Percentiles rank a stretch among this genome's conserved stretches.
These are phyloP conservation scores for Coracopsis vasa DNA, from an alignment of 2,113 vertebrate genomes.

Conservation along the genomic window DNA sequence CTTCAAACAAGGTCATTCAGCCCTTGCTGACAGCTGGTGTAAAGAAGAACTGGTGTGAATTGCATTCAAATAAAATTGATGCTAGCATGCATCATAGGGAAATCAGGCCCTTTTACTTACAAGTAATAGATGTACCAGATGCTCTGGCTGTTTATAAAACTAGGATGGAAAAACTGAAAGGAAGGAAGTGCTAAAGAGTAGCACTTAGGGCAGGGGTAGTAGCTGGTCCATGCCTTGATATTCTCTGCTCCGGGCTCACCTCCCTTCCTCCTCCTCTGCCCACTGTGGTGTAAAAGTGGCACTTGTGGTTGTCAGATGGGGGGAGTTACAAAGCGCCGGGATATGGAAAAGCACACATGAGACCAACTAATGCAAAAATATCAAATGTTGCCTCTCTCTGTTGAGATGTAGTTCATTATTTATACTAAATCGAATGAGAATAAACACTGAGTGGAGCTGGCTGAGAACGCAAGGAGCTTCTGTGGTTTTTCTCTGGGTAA, in stretches of 20 bases:
- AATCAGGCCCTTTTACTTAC: background rate
- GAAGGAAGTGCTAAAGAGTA: background rate
- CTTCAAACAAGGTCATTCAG: slow-evolving; percentile 18
- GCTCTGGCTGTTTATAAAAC: background rate
- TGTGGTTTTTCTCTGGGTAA: background rate
- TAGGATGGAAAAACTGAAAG: background rate
- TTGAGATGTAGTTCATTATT: background rate
- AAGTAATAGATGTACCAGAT: background rate
- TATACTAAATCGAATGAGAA: background rate
- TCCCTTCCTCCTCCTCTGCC: background rate
- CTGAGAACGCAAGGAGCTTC: background rate
- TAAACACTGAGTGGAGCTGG: background rate
- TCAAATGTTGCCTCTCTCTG: background rate
- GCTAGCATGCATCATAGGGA: background rate
- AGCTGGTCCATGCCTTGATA: background rate
- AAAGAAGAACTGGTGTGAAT: slow-evolving; percentile 4
- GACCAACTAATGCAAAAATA: background rate
- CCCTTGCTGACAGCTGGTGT: slow-evolving; percentile 30
- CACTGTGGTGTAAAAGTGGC: rapidly evolving
- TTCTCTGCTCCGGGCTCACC: background rate
- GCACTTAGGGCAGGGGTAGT: background rate
- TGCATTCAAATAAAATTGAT: background rate
- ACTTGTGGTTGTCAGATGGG: rapidly evolving
- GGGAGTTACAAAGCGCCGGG: background rate
- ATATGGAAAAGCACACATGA: background rate